Conservation (phyloP, 2,113 vertebrate genomes). For the Diphyllodes magnificus region DNA sequence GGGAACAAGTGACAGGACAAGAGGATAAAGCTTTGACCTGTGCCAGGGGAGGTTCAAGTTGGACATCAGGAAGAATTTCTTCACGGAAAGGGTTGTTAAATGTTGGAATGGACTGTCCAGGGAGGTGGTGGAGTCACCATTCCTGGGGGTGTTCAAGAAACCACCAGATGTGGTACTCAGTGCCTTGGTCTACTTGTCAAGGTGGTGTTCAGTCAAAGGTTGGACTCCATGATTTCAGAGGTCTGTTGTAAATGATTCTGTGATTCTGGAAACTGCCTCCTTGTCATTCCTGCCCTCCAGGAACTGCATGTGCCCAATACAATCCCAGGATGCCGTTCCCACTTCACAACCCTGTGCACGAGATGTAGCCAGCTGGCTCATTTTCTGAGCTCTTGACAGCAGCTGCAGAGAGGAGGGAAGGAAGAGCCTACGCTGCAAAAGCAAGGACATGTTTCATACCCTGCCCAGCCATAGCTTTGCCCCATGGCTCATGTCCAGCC, state of each 20-base stretch:
- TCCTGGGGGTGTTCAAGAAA: not conserved
- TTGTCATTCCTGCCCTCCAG: not conserved
- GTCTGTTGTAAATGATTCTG: not conserved
- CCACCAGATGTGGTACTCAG: fast-evolving
- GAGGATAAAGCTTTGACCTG: not conserved
- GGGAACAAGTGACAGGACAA: not conserved
- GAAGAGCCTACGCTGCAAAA: not conserved
- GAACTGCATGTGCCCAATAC: fast-evolving
- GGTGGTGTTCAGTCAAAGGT: not conserved
- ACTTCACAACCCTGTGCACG: fast-evolving
- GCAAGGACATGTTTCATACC: not conserved
- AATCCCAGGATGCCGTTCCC: fast-evolving
- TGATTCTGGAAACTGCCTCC: not conserved
- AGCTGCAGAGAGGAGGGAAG: not conserved
- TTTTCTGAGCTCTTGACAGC: not conserved
- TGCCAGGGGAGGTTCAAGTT: not conserved
- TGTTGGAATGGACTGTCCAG: not conserved
- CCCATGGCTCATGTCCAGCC: fast-evolving
- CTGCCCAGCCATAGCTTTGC: not conserved
- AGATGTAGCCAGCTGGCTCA: not conserved
- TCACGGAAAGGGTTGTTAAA: not conserved
- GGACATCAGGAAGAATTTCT: not conserved
- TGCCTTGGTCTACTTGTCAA: too few species aligned
- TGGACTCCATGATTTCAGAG: not conserved
- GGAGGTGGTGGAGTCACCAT: too few species aligned